Percentiles rank a stretch among this genome's conserved stretches.
phyloP scores from a whole-genome alignment of 2,113 vertebrate genomes.

The Mormoops blainvillei region DNA sequence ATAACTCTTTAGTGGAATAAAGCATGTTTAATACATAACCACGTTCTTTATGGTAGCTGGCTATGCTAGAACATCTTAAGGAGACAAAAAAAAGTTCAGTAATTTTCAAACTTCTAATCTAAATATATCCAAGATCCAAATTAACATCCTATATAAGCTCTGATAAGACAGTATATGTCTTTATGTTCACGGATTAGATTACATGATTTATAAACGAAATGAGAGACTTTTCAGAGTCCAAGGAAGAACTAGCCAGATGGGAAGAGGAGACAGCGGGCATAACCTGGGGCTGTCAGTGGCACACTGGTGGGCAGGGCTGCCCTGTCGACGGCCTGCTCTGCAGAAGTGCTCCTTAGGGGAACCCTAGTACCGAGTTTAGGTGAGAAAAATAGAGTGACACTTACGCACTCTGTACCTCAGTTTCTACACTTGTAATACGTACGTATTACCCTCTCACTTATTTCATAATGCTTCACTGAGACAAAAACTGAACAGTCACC shows the following conservation, averaged over 20 bases:
- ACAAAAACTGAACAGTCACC: not conserved
- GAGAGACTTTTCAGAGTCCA: not conserved
- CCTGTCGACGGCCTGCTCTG: not conserved
- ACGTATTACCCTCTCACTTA: not conserved
- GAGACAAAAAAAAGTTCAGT: not conserved
- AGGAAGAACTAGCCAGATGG: not conserved
- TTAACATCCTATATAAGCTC: not conserved
- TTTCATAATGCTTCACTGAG: not conserved
- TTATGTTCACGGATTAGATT: not conserved
- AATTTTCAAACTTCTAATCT: conserved; percentile 47
- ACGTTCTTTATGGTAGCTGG: not conserved
- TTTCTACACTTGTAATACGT: not conserved
- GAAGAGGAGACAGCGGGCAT: not conserved
- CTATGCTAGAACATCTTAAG: not conserved
- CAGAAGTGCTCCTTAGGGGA: not conserved
- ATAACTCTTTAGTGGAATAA: conserved; percentile 70
- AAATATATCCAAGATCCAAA: conserved; percentile 13
- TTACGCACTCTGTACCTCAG: not conserved
- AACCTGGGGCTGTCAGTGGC: not conserved
- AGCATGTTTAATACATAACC: not conserved
- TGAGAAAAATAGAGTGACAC: not conserved
- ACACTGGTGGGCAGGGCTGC: not conserved
- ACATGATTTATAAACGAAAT: not conserved
- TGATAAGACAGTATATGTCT: not conserved
- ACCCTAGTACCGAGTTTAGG: not conserved